These are phyloP conservation scores for Seladonia tumulorum DNA, from an alignment of 2,888 invertebrate genomes.

Conservation along the genomic window DNA sequence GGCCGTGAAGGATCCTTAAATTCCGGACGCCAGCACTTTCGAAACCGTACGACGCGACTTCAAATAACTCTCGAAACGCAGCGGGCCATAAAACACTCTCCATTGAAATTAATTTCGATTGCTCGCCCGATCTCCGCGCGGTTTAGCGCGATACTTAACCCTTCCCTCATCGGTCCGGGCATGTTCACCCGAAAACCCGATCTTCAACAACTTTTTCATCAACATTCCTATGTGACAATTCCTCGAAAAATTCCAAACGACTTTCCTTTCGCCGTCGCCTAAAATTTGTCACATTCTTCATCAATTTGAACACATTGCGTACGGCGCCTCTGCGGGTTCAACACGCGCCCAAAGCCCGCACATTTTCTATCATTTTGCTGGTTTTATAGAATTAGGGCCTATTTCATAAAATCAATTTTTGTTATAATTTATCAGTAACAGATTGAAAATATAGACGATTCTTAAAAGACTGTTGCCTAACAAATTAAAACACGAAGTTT, in stretches of 20 bases:
- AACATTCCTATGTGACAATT: background rate
- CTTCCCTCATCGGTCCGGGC: background rate
- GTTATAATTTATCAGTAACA: too few relatives aligned
- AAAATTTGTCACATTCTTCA: background rate
- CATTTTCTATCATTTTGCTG: too few relatives aligned
- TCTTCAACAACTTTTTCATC: background rate
- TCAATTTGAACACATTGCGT: too few relatives aligned
- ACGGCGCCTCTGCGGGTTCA: too few relatives aligned
- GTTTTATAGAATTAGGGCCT: too few relatives aligned
- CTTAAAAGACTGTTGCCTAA: too few relatives aligned
- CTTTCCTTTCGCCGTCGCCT: too few relatives aligned
- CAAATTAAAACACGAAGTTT: too few relatives aligned
- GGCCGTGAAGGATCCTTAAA: conserved; percentile 61
- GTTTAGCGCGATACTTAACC: conserved; percentile 21
- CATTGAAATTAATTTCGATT: conserved; percentile 49
- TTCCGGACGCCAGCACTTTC: conserved; percentile 56
- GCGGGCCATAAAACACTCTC: conserved; percentile 35
- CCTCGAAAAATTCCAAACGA: background rate
- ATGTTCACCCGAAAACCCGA: background rate
- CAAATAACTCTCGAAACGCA: conserved; percentile 51
- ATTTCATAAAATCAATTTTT: too few relatives aligned
- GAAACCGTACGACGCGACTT: conserved; percentile 42
- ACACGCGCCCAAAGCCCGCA: too few relatives aligned
- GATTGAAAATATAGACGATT: too few relatives aligned
- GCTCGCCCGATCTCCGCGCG: conserved; percentile 8